Conservation (phyloP, 2,888 invertebrate species). For the Zygogramma bicolorata region DNA sequence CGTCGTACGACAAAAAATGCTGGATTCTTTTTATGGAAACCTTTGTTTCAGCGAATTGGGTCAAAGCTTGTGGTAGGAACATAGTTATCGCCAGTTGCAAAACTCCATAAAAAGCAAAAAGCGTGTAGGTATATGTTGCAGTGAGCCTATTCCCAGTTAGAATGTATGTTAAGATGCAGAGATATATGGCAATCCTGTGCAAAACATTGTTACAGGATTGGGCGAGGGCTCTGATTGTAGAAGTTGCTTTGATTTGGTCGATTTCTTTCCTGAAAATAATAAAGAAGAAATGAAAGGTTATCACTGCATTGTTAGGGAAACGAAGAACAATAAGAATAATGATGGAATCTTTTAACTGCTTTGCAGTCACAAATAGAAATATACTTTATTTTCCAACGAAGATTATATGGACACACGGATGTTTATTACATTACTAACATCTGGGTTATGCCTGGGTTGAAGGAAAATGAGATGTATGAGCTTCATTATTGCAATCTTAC, state of each 20-base stretch:
- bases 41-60: slow-evolving; percentile 76
- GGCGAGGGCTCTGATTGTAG: slow-evolving; percentile 75
- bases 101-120: slow-evolving; percentile 80
- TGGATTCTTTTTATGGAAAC: slow-evolving; percentile 65
- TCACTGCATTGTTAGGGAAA: no score
- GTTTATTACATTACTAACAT: no score
- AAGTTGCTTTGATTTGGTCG: slow-evolving; percentile 72
- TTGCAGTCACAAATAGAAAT: no score
- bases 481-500: no score
- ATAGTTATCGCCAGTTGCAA: slow-evolving; percentile 75
- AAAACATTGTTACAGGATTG: slow-evolving; percentile 79
- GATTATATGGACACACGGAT: no score
- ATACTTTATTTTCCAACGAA: no score
- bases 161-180: slow-evolving; percentile 82
- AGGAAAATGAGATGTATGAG: no score
- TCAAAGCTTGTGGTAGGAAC: slow-evolving; percentile 73
- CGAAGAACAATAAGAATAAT: no score
- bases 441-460: no score
- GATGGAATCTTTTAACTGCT: background rate
- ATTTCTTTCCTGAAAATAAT: slow-evolving; percentile 74
- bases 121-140: slow-evolving; percentile 78
- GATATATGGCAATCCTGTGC: slow-evolving; percentile 83
- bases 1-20: slow-evolving; percentile 68
- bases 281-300: no score
- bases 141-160: slow-evolving; percentile 71